These are phyloP conservation scores for Passerina amoena DNA, from an alignment of 2,113 vertebrate genomes.

Conservation along the genomic window DNA sequence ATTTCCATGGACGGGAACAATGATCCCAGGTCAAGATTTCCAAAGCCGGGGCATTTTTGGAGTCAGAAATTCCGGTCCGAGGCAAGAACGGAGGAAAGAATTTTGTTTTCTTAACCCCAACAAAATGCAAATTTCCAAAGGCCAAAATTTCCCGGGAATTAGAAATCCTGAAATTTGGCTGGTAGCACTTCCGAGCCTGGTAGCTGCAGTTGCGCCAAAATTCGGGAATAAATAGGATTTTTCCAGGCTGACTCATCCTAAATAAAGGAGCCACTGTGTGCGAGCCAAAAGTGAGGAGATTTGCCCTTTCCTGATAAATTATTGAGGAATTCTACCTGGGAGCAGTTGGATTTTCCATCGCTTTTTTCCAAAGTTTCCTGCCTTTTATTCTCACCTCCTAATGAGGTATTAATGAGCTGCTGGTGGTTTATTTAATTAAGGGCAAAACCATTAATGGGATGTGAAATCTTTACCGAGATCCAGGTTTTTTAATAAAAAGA, in stretches of 20 bases:
- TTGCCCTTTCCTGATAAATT: not conserved
- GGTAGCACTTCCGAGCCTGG: not conserved
- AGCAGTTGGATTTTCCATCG: not conserved
- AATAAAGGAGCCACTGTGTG: not conserved
- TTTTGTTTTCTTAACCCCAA: conserved; percentile 25
- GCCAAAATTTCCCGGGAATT: conserved; percentile 10
- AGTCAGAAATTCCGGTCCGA: not conserved
- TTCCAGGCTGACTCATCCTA: conserved; percentile 1
- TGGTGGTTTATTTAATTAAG: not conserved
- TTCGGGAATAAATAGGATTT: conserved; percentile 22
- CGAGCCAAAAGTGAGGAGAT: not conserved
- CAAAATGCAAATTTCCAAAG: not conserved
- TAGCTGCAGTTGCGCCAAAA: not conserved
- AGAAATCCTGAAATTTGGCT: conserved; percentile 45
- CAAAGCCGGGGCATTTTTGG: fast-evolving
- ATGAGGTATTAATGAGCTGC: not conserved
- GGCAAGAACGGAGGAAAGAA: not conserved
- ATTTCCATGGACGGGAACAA: not conserved
- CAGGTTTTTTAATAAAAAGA: not conserved
- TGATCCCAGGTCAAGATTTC: not conserved
- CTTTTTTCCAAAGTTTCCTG: not conserved
- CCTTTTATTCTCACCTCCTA: not conserved
- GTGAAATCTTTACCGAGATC: not conserved
- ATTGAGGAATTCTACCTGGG: not conserved
- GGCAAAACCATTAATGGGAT: not conserved